Evolutionary conservation across 53 echinoderm and acorn worm genomes (phyloP), one percentile per base, ranked within the genome.

Genomic region (Zoroaster sp.): DNA sequence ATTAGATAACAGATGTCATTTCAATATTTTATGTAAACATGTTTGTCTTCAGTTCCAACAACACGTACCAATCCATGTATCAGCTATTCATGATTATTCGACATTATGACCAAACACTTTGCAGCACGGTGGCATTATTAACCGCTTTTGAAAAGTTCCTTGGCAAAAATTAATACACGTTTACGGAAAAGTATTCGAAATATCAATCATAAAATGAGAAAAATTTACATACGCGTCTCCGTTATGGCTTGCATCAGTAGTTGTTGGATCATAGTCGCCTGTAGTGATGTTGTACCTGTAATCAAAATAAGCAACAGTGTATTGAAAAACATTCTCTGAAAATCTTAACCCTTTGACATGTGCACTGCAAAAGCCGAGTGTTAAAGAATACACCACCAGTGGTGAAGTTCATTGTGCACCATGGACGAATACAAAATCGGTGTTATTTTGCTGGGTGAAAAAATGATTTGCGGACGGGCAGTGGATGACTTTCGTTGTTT

Each of bases 221-320:
- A 4, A 1, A 23, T 76, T 35, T 40, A 95, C 98, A 92, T 94
- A 97, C 98, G 82, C 72, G 82, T 97, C 78, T 42, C 92, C 90
- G 72, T 97, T 97, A 5, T 89, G 89, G 52, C 63, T 89, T 7
- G 94, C 68, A 71, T 94, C 88, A 40, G 95, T 97, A 70, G 80
- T 95, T 52, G 81, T 68, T 75, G 98, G 98, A 66, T 95, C 94
- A 83, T 97, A 97, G 77, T 97, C 98, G 88, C 95, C 98, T 31
- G 98, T 97, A 20, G 95, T 83, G 72, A 97, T 97, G 69, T 97
- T 97, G 77, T 97, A 97, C 52, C 98, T 97, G 89, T 3, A 86
- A 86, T n/a, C 55, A 39, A 73, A 31, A 49, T 34, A 65, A 59
- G 28, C 59, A 59, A 9, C 23, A 0, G 20, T 28, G 28, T 21